Evolutionary conservation across 2,797 vertebrate genomes (phyloP), one percentile per base, ranked within the genome.

Genomic region (Phoeniculus purpureus): DNA sequence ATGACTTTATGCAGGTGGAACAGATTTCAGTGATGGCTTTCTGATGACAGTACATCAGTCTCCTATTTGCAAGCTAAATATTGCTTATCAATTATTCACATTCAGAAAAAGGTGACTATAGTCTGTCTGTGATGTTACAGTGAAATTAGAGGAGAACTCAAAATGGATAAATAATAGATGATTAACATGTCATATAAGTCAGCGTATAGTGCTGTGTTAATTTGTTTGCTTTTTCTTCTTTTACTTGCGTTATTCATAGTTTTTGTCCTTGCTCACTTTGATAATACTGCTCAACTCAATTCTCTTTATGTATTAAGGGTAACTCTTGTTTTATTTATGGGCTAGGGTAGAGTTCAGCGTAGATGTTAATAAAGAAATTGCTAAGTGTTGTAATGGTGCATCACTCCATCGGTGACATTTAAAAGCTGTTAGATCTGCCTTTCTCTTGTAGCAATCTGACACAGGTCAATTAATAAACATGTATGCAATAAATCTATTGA

Each of bases 111-210:
- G 95, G 92, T 95, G 94, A 92, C 91, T 95, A 92, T 72, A 87
- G 62, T 94, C 75, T 95, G 71, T 93, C 85, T 86, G 59, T 75
- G 91, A 89, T 80, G 87, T 52, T 86, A n/a, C 23, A 88, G 43
- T 55, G 68, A 94, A 95, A 95, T 94, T 92, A 94, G 68, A 94
- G 65, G 83, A 92, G 94, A 92, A 90, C 50, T 92, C 81, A 79
- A 87, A 94, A 93, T 91, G 68, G 70, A 90, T 95, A 89, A 95
- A 96, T 95, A 96, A 95, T 96, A 94, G 51, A 93, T 95, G 81
- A 91, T 94, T 96, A 95, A 86, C 83, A 81, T 94, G 94, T 82
- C 91, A 85, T 67, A 91, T 90, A 90, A 94, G 89, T 93, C 87
- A 94, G 58, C 45, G 32, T 94, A 95, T 94, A 88, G 80, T 91